These are phyloP conservation scores for Crotalus adamanteus DNA, from an alignment of 2,797 vertebrate species.

Conservation along the genomic window DNA sequence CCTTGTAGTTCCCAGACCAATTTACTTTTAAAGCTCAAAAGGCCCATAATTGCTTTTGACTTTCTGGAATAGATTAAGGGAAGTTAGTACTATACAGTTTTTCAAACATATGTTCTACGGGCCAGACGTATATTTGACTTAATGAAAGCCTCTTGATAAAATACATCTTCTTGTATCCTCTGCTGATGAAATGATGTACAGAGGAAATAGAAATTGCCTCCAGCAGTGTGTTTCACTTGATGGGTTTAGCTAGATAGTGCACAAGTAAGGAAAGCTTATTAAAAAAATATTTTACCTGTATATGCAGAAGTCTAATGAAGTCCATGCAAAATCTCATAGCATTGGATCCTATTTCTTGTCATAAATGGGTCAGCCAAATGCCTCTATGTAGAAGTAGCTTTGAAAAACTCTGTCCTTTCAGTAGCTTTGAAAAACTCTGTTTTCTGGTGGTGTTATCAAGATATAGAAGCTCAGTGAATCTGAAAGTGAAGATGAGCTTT, in stretches of 20 bases:
- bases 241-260: not conserved
- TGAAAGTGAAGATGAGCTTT: not conserved
- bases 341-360: not conserved
- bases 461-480: not conserved
- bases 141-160: constrained; percentile 4
- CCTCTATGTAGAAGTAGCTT: too few species aligned
- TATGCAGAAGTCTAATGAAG: not conserved
- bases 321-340: not conserved
- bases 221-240: not conserved
- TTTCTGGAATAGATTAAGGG: not conserved
- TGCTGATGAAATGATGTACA: constrained; percentile 2
- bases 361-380: too few species aligned
- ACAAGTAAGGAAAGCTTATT: not conserved
- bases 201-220: not conserved
- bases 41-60: not conserved
- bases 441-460: too few species aligned
- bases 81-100: not conserved
- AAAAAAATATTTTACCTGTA: not conserved
- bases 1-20: not conserved
- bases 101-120: not conserved
- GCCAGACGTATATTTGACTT: not conserved
- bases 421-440: not conserved
- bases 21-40: not conserved
- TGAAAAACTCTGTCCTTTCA: not conserved
- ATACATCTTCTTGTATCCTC: not conserved